Base-by-base conservation (phyloP, 1,140 invertebrate genomes). In the Fragariocoptes setiger region DNA sequence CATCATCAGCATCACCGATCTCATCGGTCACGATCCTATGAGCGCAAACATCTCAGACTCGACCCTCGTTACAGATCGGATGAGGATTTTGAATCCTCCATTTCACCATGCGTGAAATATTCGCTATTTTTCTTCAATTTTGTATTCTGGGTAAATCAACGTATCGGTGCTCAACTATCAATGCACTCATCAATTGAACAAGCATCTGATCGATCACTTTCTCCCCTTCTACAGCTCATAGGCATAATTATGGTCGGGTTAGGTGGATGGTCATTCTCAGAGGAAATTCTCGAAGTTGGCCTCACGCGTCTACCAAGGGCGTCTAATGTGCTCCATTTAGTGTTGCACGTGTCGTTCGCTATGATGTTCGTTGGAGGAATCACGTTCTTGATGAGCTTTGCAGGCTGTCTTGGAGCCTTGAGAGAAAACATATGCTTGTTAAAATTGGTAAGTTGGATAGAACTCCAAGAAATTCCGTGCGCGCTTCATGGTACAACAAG, bases 41-140 rank as follows among this genome's bases (percentile, higher is more conserved):
- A n/a, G n/a, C n/a, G n/a, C n/a, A n/a, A n/a, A n/a, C n/a, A n/a
- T n/a, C n/a, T n/a, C n/a, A n/a, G n/a, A n/a, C n/a, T n/a, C n/a
- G n/a, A n/a, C n/a, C n/a, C n/a, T n/a, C n/a, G n/a, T n/a, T n/a
- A n/a, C n/a, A n/a, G n/a, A n/a, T n/a, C n/a, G 20, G 44, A 47
- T 43, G 44, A 46, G 49, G 60, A 62, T 50, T 68, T 67, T 47
- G 25, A 31, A n/a, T 70, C 67, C 2, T 76, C 76, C 55, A 74
- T 79, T 41, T 82, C 74, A 52, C 72, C 76, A n/a, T 80, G 76
- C 57, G 74, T 82, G 5, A 86, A 86, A 59, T 86, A 83, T 54
- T 72, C 80, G 64, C 79, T 86, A 56, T 85, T 86, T 60, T 63
- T 80, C 54, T 65, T 83, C 43, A 86, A 86, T 62, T 82, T 86